phyloP scores from a whole-genome alignment of 2,113 vertebrate genomes.

The Ellobius talpinus region DNA sequence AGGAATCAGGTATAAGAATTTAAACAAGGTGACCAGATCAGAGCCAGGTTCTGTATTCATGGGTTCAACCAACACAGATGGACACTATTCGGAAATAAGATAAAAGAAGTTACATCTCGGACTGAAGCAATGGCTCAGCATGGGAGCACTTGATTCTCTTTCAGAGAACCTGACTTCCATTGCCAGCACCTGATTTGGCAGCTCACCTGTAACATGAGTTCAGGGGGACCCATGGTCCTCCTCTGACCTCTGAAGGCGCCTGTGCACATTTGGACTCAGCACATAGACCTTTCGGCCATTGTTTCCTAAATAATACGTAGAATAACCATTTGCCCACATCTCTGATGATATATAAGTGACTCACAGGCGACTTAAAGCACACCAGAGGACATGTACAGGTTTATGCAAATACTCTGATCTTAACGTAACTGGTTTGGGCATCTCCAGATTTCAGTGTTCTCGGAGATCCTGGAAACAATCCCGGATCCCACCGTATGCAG shows the following conservation, averaged over 20 bases:
- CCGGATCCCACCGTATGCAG: not conserved
- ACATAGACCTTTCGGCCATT: not conserved
- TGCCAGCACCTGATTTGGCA: not conserved
- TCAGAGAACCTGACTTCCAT: not conserved
- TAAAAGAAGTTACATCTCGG: not conserved
- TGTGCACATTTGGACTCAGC: not conserved
- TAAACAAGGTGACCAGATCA: slow-evolving; percentile 6
- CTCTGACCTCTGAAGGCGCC: not conserved
- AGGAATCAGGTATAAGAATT: not conserved
- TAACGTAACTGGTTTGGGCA: not conserved
- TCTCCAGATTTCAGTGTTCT: not conserved
- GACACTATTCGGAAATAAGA: not conserved
- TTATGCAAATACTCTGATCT: not conserved
- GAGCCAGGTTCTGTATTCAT: not conserved
- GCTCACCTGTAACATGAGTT: not conserved
- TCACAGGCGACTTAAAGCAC: not conserved
- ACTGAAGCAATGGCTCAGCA: not conserved
- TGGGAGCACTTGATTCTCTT: not conserved
- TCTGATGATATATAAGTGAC: not conserved
- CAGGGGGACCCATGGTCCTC: no score
- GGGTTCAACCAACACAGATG: not conserved
- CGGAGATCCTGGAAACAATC: not conserved
- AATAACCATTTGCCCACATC: not conserved
- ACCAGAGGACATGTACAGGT: not conserved
- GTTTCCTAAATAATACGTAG: not conserved